These are phyloP conservation scores for Candoia aspera DNA, from an alignment of 2,113 vertebrate species.

Conservation along the genomic window DNA sequence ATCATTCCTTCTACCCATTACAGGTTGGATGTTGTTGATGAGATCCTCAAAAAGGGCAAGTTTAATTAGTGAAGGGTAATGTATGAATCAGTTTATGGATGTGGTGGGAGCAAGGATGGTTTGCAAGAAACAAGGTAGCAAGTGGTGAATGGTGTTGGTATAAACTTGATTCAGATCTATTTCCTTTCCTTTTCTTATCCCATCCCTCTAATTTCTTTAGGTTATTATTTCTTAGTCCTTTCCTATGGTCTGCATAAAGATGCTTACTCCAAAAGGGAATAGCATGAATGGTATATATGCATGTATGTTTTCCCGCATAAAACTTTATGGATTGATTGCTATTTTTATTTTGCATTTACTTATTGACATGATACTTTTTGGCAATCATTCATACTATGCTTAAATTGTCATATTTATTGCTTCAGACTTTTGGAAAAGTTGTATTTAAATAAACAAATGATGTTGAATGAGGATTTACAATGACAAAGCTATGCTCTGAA, in stretches of 20 bases:
- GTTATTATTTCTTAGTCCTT: not conserved
- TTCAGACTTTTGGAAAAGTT: not conserved
- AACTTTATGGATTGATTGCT: not conserved
- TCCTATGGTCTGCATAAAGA: not conserved
- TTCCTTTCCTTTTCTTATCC: not conserved
- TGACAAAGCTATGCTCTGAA: not conserved
- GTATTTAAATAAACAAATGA: not conserved
- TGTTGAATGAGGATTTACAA: not conserved
- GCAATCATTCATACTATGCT: not conserved
- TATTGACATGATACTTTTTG: not conserved
- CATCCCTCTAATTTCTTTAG: not conserved
- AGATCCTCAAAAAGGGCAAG: not conserved
- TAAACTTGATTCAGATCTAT: not conserved
- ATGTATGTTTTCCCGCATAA: not conserved
- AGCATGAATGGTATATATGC: not conserved
- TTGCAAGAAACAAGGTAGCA: not conserved
- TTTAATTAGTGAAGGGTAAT: not conserved
- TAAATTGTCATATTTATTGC: not conserved
- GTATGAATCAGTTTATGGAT: not conserved
- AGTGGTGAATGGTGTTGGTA: not conserved
- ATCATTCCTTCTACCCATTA: not conserved
- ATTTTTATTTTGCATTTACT: not conserved
- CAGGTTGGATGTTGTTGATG: not conserved
- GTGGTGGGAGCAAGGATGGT: not conserved
- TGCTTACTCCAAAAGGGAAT: not conserved